phyloP scores from a whole-genome alignment of 2,797 vertebrate species.

The Anniella stebbinsi region DNA sequence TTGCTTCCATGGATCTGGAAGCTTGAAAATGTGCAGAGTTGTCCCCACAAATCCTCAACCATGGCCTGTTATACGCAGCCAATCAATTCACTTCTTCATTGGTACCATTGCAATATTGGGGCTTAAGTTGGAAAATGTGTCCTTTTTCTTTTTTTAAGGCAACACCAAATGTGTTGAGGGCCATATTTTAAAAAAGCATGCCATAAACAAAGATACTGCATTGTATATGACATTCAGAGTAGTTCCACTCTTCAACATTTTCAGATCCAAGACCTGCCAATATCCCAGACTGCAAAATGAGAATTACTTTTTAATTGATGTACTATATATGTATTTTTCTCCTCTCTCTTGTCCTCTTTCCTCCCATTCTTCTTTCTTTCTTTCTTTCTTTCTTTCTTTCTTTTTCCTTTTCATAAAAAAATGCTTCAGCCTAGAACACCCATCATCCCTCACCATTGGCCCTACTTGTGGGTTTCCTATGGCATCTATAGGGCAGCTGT shows the following conservation, averaged over 20 bases:
- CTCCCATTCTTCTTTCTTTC: too few species aligned
- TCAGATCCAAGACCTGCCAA: neutral
- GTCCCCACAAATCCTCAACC: neutral
- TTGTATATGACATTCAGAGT: neutral
- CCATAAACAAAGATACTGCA: neutral
- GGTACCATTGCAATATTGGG: neutral
- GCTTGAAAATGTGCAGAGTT: neutral
- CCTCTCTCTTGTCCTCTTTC: neutral
- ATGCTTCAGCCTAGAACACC: too few species aligned
- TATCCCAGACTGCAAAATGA: neutral
- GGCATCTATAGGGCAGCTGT: too few species aligned
- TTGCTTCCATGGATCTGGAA: neutral
- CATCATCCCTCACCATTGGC: too few species aligned
- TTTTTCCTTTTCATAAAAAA: neutral
- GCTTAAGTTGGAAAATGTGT: neutral
- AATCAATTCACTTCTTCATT: slow-evolving; percentile 1
- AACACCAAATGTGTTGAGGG: neutral
- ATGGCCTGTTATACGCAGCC: neutral
- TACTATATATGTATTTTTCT: neutral
- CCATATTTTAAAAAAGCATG: neutral
- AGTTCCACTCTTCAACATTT: neutral
- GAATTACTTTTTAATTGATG: neutral
- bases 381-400: neutral
- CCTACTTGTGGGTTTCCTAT: too few species aligned
- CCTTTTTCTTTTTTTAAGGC: neutral